Percentiles rank a stretch among this genome's conserved stretches.
Conservation (phyloP, 2,113 vertebrate genomes). For the Clarias gariepinus region DNA sequence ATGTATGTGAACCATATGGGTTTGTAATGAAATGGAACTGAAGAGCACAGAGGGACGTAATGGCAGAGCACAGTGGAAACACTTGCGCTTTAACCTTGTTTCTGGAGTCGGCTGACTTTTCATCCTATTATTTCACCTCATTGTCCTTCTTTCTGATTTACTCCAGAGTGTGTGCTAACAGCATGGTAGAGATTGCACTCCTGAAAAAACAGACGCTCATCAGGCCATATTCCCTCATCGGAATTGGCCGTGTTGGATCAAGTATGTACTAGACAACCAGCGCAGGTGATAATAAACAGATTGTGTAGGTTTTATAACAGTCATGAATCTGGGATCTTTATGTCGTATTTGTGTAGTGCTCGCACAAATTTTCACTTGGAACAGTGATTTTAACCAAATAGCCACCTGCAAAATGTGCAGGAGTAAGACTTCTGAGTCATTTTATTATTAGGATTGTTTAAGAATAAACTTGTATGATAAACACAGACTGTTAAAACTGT, state of each 20-base stretch:
- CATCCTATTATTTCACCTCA: background rate
- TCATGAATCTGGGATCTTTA: background rate
- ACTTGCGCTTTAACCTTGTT: background rate
- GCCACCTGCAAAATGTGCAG: background rate
- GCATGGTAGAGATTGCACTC: background rate
- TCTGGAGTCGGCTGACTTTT: background rate
- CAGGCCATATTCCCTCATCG: background rate
- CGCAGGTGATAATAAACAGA: constrained; percentile 25
- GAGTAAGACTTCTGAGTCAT: background rate
- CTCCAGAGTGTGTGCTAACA: background rate
- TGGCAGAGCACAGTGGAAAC: background rate
- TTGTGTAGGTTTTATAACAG: background rate
- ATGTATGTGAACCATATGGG: constrained; percentile 49
- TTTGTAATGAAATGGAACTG: constrained; percentile 37
- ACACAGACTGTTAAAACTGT: background rate
- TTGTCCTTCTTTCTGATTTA: constrained; percentile 13
- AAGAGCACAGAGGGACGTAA: background rate
- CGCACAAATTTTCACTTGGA: background rate
- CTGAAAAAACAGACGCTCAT: constrained; percentile 19
- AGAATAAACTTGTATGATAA: background rate
- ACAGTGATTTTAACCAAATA: constrained; percentile 4
- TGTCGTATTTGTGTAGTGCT: background rate
- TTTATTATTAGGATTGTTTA: background rate
- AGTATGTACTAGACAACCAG: background rate
- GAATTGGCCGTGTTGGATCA: background rate